Evolutionary conservation across 2,888 invertebrate genomes (phyloP).

Genomic region (Hypercompe scribonia): DNA sequence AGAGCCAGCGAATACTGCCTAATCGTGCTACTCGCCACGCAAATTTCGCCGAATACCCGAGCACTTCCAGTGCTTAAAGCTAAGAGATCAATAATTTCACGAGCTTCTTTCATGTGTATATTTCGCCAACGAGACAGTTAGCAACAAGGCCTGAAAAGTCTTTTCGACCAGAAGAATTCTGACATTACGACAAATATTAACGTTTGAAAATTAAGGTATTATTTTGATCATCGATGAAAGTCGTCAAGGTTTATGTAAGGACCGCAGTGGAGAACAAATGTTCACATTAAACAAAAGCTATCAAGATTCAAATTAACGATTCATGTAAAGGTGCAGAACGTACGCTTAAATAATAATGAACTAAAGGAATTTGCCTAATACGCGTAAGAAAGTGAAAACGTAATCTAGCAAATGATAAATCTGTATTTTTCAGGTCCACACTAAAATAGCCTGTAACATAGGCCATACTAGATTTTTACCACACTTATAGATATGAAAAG

Average conservation of each 20-base stretch:
- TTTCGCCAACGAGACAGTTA: not conserved
- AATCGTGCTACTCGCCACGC: constrained; percentile 1
- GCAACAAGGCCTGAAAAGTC: not conserved
- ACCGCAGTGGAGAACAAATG: not conserved
- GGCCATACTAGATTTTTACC: not conserved
- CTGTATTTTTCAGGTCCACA: not conserved
- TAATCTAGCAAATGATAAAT: not conserved
- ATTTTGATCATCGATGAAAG: not conserved
- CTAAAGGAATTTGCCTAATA: not conserved
- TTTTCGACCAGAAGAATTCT: not conserved
- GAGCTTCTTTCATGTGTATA: not conserved
- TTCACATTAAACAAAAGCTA: not conserved
- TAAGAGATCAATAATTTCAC: not conserved
- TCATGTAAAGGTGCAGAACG: not conserved
- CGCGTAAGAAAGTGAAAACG: not conserved
- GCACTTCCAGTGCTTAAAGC: not conserved
- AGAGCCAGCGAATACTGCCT: constrained; percentile 3
- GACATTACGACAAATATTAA: not conserved
- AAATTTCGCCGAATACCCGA: not conserved
- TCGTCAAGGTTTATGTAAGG: not conserved
- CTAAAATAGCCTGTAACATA: not conserved
- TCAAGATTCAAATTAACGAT: not conserved
- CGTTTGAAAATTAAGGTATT: not conserved
- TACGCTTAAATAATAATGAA: not conserved
- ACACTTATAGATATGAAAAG: not conserved